Base-by-base conservation (phyloP, 2,888 invertebrate species). In the Oxytorus armatus region DNA sequence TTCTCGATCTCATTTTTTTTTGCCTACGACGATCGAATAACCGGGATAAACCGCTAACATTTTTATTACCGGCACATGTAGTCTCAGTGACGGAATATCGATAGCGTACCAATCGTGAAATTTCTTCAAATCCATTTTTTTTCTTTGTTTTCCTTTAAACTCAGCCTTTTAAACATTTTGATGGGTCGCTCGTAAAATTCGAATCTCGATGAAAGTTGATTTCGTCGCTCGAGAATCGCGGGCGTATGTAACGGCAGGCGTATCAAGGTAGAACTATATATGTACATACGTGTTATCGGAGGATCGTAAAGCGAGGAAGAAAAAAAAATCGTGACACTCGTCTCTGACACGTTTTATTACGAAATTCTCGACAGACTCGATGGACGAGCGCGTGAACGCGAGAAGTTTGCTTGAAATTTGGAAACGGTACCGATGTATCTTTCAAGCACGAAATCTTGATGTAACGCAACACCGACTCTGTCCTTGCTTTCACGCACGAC, bases 401-500 rank as follows among this genome's bases (percentile, higher is more conserved):
- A 49, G 39, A 76, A 78, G 47, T 76, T 80, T 68, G 18, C 29
- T 33, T 53, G 1, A 70, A 72, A 63, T 74, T 76, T 44, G 70
- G 72, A 44, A 72, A 79, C 72, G 47, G 55, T 61, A 59, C 18
- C 66, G 79, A 76, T 55, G 72, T 49, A 76, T 76, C 76, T 68
- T 72, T 44, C 39, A 33, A 75, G 21, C 49, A 21, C 63, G 59
- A 70, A 53, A 65, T 61, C 21, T 69, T n/a, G 36, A 39, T 11
- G 42, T 70, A 61, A 53, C 10, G 36, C n/a, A 8, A 42, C 44
- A 25, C 55, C 16, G 55, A 33, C 51, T 47, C n/a, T 33, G 75
- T 75, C 75, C 76, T 76, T 76, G 72, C 79, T 76, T 76, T 79
- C 70, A 79, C 75, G 29, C 61, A 16, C 49, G 74, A 79, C 61